Percentiles rank a stretch among this genome's conserved stretches.
These are phyloP conservation scores for Mandrillus leucophaeus DNA, from an alignment of 2,113 vertebrate genomes.

Conservation along the genomic window DNA sequence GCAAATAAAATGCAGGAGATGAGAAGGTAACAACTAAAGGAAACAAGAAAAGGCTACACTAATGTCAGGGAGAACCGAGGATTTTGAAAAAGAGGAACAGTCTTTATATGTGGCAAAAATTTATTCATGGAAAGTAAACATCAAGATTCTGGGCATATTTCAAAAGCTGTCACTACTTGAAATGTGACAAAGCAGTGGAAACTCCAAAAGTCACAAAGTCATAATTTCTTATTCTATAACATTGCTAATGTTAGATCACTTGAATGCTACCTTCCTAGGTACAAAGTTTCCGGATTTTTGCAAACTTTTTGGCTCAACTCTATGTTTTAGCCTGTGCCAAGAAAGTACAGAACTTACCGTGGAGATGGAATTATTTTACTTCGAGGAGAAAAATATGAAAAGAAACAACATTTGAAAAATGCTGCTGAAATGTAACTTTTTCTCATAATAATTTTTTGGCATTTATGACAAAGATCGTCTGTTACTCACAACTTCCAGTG, in stretches of 20 bases:
- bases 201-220: neutral
- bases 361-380: conserved; percentile 67
- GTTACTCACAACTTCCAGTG: conserved; percentile 75
- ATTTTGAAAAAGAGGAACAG: neutral
- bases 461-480: conserved; percentile 73
- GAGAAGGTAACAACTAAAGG: neutral
- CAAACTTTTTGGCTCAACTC: neutral
- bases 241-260: neutral
- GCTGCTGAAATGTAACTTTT: conserved; percentile 77
- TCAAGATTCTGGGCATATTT: neutral
- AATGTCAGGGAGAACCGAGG: neutral
- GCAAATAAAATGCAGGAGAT: conserved; percentile 27
- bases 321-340: neutral
- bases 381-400: conserved; percentile 17
- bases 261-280: neutral
- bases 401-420: conserved; percentile 70
- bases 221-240: neutral
- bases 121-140: neutral
- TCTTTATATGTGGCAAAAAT: neutral
- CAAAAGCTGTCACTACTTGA: neutral
- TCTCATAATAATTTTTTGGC: conserved; percentile 73
- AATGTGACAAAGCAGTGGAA: neutral
- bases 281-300: neutral
- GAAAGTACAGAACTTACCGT: neutral
- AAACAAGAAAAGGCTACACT: neutral